Evolutionary conservation across 1,140 invertebrate species (phyloP).

Genomic region (Lethrus apterus): DNA sequence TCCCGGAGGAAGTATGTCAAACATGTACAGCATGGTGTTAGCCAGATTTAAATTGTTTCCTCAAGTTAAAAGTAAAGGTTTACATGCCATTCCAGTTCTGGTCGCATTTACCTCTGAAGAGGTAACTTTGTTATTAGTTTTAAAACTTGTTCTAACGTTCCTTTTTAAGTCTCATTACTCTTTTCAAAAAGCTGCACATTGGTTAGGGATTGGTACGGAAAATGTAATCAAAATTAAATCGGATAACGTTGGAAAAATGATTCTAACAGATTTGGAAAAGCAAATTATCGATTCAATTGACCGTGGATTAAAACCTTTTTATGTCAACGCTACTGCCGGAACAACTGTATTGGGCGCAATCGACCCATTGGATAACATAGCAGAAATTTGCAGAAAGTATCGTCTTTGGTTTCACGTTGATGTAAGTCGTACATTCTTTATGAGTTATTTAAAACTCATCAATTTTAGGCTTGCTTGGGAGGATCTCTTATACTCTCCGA

Average conservation of each 20-base stretch:
- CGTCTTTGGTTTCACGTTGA: slow-evolving; percentile 82
- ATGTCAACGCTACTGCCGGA: slow-evolving; percentile 67
- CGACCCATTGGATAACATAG: slow-evolving; percentile 69
- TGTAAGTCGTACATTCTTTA: slow-evolving; percentile 44
- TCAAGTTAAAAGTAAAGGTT: slow-evolving; percentile 62
- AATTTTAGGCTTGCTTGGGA: slow-evolving; percentile 70
- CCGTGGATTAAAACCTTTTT: slow-evolving; percentile 51
- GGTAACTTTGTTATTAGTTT: slow-evolving; percentile 41
- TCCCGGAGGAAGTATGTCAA: slow-evolving; percentile 82
- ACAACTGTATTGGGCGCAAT: slow-evolving; percentile 77
- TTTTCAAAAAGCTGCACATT: slow-evolving; percentile 67
- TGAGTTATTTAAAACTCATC: slow-evolving; percentile 17
- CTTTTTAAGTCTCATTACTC: slow-evolving; percentile 82
- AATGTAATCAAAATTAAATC: slow-evolving; percentile 61
- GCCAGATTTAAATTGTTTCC: slow-evolving; percentile 71
- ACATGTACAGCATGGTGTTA: slow-evolving; percentile 70
- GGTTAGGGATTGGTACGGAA: slow-evolving; percentile 75
- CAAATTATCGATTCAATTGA: slow-evolving; percentile 45
- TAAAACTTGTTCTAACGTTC: too few relatives aligned
- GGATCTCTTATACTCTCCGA: slow-evolving; percentile 67
- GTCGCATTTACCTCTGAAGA: slow-evolving; percentile 70
- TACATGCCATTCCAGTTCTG: slow-evolving; percentile 51
- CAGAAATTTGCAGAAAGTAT: slow-evolving; percentile 56
- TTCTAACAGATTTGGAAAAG: slow-evolving; percentile 47
- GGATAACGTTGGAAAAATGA: slow-evolving; percentile 61